These are phyloP conservation scores for Caloenas nicobarica DNA, from an alignment of 2,113 vertebrate species.

Conservation along the genomic window DNA sequence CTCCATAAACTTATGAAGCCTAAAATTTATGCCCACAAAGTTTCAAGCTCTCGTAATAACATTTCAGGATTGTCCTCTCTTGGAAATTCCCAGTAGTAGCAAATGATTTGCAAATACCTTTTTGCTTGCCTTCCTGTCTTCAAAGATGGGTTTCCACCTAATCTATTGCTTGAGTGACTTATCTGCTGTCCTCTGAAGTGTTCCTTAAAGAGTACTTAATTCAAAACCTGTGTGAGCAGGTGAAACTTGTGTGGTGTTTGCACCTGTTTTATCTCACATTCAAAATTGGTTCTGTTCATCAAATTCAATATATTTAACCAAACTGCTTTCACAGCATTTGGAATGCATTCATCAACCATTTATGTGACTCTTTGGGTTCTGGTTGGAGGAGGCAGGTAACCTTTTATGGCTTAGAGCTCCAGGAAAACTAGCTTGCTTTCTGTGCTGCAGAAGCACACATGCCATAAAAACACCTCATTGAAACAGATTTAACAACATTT, in stretches of 20 bases:
- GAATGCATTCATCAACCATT: background rate
- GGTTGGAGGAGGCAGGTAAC: background rate
- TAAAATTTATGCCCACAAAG: background rate
- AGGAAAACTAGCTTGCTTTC: constrained; percentile 24
- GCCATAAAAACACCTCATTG: constrained; percentile 1
- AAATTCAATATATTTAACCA: background rate
- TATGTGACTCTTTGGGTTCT: background rate
- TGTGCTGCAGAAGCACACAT: background rate
- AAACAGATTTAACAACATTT: constrained; percentile 8
- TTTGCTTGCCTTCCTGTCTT: background rate
- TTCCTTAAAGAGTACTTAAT: background rate
- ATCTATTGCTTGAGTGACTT: background rate
- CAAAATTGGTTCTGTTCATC: background rate
- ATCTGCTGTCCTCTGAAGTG: background rate
- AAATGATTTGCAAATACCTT: background rate
- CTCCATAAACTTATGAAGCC: background rate
- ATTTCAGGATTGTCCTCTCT: background rate
- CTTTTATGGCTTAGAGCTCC: background rate
- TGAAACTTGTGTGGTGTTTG: background rate
- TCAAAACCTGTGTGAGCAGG: background rate
- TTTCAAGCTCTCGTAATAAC: background rate
- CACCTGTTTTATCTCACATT: background rate
- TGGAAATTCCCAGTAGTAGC: background rate
- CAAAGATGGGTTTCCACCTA: background rate
- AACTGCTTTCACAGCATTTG: background rate